Percentiles rank a stretch among this genome's conserved stretches.
phyloP scores from a whole-genome alignment of 2,113 vertebrate genomes.

The Gasterosteus aculeatus region DNA sequence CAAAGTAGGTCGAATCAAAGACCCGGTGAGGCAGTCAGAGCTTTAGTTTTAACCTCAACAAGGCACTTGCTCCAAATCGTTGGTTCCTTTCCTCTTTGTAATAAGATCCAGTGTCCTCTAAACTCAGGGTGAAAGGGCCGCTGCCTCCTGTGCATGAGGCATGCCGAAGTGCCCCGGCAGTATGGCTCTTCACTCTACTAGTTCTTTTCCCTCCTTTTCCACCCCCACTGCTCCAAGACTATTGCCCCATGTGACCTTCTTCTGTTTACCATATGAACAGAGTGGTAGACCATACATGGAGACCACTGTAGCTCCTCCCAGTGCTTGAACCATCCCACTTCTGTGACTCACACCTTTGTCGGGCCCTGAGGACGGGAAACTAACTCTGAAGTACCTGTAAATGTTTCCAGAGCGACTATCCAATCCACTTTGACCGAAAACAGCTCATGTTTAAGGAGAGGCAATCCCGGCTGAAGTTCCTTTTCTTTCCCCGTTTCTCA shows the following conservation, averaged over 20 bases:
- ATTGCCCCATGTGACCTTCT: slow-evolving; percentile 68
- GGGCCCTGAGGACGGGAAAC: slow-evolving; percentile 11
- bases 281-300: slow-evolving; percentile 39
- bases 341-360: slow-evolving; percentile 55
- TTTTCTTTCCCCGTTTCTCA: background rate
- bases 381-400: background rate
- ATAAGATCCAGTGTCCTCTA: slow-evolving; percentile 45
- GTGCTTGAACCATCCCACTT: slow-evolving; percentile 32
- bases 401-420: background rate
- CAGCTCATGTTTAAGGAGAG: background rate
- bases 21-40: background rate
- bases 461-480: background rate
- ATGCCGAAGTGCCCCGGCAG: slow-evolving; percentile 60
- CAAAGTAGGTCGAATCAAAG: background rate
- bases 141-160: slow-evolving; percentile 43
- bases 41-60: slow-evolving; percentile 39
- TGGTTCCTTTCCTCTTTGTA: slow-evolving; percentile 31
- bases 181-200: slow-evolving; percentile 33
- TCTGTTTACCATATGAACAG: slow-evolving; percentile 69
- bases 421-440: background rate
- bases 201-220: slow-evolving; percentile 57
- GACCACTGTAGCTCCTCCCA: slow-evolving; percentile 58
- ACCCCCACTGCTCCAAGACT: slow-evolving; percentile 31
- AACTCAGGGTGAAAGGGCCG: slow-evolving; percentile 41
- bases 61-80: slow-evolving; percentile 11